These are phyloP conservation scores for Temnopleurus reevesii DNA, from an alignment of 53 echinoderm and acorn worm species.

Conservation along the genomic window DNA sequence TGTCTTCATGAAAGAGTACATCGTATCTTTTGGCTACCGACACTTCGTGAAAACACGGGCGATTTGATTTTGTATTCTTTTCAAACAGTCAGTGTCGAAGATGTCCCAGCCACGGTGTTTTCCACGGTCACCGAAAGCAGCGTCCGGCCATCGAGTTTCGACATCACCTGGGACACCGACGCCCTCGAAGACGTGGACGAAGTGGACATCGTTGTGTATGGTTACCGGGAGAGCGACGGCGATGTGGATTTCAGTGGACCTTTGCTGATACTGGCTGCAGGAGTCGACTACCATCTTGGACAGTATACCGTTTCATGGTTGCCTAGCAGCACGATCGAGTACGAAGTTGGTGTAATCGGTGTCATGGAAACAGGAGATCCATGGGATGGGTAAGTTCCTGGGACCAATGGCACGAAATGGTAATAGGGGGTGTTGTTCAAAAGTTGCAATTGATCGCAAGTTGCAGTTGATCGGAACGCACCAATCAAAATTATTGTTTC, in stretches of 20 bases:
- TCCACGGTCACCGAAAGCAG: conserved; percentile 2
- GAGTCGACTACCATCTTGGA: background rate
- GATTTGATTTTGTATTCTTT: background rate
- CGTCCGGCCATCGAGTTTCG: background rate
- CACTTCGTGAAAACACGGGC: no score
- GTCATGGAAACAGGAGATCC: background rate
- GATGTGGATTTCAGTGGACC: background rate
- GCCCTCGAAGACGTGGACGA: conserved; percentile 7
- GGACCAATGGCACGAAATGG: no score
- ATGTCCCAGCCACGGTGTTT: conserved; percentile 5
- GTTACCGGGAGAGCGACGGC: conserved; percentile 9
- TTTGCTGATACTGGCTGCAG: background rate
- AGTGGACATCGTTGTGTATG: conserved; percentile 55
- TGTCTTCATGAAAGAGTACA: background rate
- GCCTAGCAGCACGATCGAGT: background rate
- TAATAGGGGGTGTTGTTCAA: no score
- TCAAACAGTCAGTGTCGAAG: background rate
- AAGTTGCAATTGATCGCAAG: no score
- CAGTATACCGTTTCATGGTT: background rate
- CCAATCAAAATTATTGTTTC: no score
- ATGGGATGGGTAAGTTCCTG: no score
- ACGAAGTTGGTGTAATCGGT: background rate
- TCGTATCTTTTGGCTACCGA: no score
- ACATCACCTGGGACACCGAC: conserved; percentile 57
- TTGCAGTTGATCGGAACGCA: no score